Evolutionary conservation across 2,888 invertebrate species (phyloP), one percentile per base, ranked within the genome.

Genomic region (Ischnura elegans): DNA sequence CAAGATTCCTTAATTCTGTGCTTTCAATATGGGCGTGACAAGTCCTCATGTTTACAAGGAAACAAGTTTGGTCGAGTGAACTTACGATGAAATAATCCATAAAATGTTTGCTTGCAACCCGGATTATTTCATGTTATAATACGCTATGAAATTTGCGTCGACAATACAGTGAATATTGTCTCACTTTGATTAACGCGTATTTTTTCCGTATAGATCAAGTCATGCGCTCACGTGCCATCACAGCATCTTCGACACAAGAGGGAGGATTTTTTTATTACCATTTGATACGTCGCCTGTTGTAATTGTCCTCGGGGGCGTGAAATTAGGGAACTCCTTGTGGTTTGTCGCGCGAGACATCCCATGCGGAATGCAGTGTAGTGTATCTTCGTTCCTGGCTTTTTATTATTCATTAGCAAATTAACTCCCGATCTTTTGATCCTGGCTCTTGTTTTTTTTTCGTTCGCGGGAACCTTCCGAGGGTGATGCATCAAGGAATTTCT

Each of bases 351-450:
- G 36, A 36, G 76, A 29, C 29, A 76, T 29, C 16, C 36, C 36
- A 2, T 36, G 29, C 25, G 76, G 13, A 36, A 1, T 36, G 76
- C 29, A 76, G 36, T 76, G 2, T 1, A 6, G 36, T 8, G 29
- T n/a, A 36, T 61, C 61, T 76, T 16, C 76, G 36, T 29, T 4
- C 29, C 76, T 36, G 76, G 13, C 36, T 36, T 76, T 76, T 76
- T 16, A 76, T 76, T 76, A 76, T 76, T 76, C 61, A 61, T 61
- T 61, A 61, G n/a, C 61, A 61, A 61, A 61, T 61, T 76, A 76
- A 76, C 76, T 36, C 76, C 36, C 76, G n/a, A 45, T 25, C 45
- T n/a, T 86, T 43, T 46, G 46, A 86, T 43, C 25, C 90, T 10
- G 8, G 45, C 46, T 51, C 51, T 51, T 51, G 13, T 47, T 51